Percentiles rank a stretch among this genome's conserved stretches.
Conservation (phyloP, 1,140 invertebrate species). For the Microplitis demolitor region DNA sequence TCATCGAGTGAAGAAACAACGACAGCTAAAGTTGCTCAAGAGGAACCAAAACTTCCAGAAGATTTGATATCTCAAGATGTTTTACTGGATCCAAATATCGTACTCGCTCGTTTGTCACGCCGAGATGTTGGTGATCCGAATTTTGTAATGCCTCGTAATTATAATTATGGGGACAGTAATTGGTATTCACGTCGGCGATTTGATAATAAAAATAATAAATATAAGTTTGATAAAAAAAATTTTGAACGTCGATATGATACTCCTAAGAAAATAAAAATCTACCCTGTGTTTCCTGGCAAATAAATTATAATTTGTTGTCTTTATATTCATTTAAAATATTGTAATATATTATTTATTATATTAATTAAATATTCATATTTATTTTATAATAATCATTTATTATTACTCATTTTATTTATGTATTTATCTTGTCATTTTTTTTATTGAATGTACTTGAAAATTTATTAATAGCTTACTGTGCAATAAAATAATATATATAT, state of each 20-base stretch:
- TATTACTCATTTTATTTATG: too few species aligned
- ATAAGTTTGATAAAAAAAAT: not conserved
- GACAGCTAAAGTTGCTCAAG: not conserved
- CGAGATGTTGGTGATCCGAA: not conserved
- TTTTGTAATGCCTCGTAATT: not conserved
- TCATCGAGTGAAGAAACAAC: not conserved
- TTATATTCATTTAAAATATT: too few species aligned
- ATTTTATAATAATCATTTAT: too few species aligned
- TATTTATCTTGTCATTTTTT: too few species aligned
- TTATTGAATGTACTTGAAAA: too few species aligned
- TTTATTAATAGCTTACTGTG: too few species aligned
- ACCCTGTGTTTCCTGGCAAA: conserved; percentile 28
- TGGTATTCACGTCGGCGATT: not conserved
- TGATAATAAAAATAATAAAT: not conserved
- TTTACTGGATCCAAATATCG: conserved; percentile 33
- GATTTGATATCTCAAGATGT: conserved; percentile 35
- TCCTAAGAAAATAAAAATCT: conserved; percentile 6
- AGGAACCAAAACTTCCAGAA: conserved; percentile 29
- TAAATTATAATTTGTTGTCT: not conserved
- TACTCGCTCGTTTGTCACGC: conserved; percentile 29
- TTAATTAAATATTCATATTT: too few species aligned
- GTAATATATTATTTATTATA: too few species aligned
- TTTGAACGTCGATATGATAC: not conserved
- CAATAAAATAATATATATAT: too few species aligned
- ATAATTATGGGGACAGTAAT: not conserved